Evolutionary conservation across 2,888 invertebrate genomes (phyloP), one percentile per base, ranked within the genome.

Genomic region (Drosophila mimica): DNA sequence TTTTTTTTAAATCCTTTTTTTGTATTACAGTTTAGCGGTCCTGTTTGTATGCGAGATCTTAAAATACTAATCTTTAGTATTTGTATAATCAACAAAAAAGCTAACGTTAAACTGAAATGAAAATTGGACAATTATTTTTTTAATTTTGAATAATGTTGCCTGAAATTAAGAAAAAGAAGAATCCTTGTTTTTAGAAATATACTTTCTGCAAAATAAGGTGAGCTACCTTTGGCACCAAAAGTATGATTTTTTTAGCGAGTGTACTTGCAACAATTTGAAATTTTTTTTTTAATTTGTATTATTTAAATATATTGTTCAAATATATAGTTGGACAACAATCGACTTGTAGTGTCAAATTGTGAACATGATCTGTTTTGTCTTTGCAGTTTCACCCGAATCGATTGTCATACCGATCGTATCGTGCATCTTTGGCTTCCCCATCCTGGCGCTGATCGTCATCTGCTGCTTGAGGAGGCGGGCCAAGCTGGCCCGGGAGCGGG

Each of bases 361-460:
- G n/a, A 28, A 30, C 28, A 6, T 40, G 52, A 30, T 25, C 7
- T 17, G n/a, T 9, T 6, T 28, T 25, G 31, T 40, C 65, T 34
- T 95, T 94, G 33, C 95, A 97, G 97, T 97, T 79, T 96, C 97
- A 57, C 97, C 97, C 60, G 97, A 97, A 93, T 97, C 97, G 63
- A 96, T 97, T 82, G 97, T 97, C 62, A 96, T 97, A 81, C 97
- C 97, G 51, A 97, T 97, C 83, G 96, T 97, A 59, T 97, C 97
- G 65, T 97, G 97, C 93, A 98, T 98, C 91, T 95, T 98, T 91
- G 97, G 97, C 69, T 98, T 98, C 91, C 98, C 98, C 46, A 94
- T 98, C 79, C 93, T 98, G 92, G 97, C 97, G 4, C 94, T 98
- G 70, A 95, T 97, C 79, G 96, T 98, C 77, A 97, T 98, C 90